phyloP scores from a whole-genome alignment of 2,888 invertebrate species.

The Epistrophella euchroma region DNA sequence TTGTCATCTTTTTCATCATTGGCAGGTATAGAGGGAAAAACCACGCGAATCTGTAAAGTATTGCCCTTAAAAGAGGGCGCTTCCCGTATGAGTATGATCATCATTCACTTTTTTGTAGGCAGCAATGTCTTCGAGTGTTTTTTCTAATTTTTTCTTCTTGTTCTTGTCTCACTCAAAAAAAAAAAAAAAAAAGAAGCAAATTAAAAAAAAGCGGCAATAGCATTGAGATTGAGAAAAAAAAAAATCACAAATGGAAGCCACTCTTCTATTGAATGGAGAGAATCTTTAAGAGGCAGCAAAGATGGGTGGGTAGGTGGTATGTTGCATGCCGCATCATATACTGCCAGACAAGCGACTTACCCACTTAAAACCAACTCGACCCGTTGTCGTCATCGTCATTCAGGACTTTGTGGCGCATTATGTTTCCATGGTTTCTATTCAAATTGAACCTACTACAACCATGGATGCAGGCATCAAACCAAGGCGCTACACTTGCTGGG shows the following conservation, averaged over 20 bases:
- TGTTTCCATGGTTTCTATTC: slow-evolving; percentile 69
- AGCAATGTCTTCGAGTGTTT: slow-evolving; percentile 50
- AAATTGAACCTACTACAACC: slow-evolving; percentile 44
- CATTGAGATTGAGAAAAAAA: slow-evolving; percentile 1
- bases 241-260: slow-evolving; percentile 66
- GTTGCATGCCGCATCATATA: slow-evolving; percentile 52
- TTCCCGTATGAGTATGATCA: slow-evolving; percentile 15
- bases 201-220: slow-evolving; percentile 16
- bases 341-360: slow-evolving; percentile 71
- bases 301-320: slow-evolving; percentile 34
- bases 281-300: slow-evolving; percentile 15
- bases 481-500: slow-evolving; percentile 14
- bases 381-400: slow-evolving; percentile 53
- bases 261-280: slow-evolving; percentile 68
- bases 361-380: slow-evolving; percentile 68
- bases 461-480: slow-evolving; percentile 9
- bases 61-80: slow-evolving; percentile 18
- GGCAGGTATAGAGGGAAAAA: slow-evolving; percentile 23
- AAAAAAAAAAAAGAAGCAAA: slow-evolving; percentile 27
- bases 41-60: slow-evolving; percentile 37
- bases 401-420: slow-evolving; percentile 75
- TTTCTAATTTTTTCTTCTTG: slow-evolving; percentile 54
- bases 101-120: slow-evolving; percentile 31
- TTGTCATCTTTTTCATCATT: slow-evolving; percentile 59
- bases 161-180: slow-evolving; percentile 60